These are phyloP conservation scores for Cheirogaleus medius DNA, from an alignment of 2,113 vertebrate genomes.

Conservation along the genomic window DNA sequence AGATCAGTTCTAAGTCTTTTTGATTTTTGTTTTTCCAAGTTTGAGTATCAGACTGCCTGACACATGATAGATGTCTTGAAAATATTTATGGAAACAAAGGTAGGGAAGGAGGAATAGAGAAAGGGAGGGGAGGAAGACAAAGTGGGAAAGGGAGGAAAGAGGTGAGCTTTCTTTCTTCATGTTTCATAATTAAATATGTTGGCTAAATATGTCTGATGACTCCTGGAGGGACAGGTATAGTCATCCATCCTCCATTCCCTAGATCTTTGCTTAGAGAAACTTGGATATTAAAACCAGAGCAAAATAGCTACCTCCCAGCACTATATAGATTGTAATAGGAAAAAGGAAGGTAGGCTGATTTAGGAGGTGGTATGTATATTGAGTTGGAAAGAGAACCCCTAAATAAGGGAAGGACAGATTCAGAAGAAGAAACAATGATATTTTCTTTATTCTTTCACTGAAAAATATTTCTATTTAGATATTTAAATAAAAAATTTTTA, in stretches of 20 bases:
- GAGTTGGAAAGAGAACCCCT: neutral
- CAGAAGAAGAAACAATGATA: neutral
- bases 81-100: neutral
- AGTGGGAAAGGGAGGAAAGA: neutral
- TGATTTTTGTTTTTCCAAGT: neutral
- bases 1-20: neutral
- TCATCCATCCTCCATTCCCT: neutral
- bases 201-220: neutral
- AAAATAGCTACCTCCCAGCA: neutral
- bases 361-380: neutral
- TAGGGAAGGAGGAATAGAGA: neutral
- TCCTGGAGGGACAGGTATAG: neutral
- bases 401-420: neutral
- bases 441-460: neutral
- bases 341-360: neutral
- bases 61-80: neutral
- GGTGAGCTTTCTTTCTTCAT: too few relatives aligned
- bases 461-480: conserved; percentile 1
- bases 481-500: neutral
- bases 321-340: neutral
- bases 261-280: neutral
- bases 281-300: neutral
- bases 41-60: neutral
- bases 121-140: too few relatives aligned
- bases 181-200: neutral